These are phyloP conservation scores for Pimephales promelas DNA, from an alignment of 2,113 vertebrate genomes.

Conservation along the genomic window DNA sequence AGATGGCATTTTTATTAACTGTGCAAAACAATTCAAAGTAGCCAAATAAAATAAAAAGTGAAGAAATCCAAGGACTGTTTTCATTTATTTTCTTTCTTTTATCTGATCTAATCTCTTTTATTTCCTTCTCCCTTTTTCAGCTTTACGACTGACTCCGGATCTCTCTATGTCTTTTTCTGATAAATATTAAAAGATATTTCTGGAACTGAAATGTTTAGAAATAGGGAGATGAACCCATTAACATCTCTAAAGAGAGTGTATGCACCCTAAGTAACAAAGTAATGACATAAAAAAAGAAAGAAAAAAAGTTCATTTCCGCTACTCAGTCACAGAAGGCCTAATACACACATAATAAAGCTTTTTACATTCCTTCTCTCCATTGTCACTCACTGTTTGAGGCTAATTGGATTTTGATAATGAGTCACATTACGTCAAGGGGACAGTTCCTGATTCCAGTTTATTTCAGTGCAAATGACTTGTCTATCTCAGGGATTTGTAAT, in stretches of 20 bases:
- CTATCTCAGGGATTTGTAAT: slow-evolving; percentile 42
- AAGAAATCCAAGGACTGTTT: neutral
- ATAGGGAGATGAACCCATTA: slow-evolving; percentile 43
- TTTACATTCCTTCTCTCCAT: slow-evolving; percentile 42
- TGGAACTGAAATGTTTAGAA: slow-evolving; percentile 43
- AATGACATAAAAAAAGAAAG: slow-evolving; percentile 49
- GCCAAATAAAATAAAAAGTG: neutral
- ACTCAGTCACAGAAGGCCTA: slow-evolving; percentile 44
- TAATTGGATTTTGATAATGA: slow-evolving; percentile 68
- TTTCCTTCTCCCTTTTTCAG: slow-evolving; percentile 19
- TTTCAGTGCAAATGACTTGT: slow-evolving; percentile 38
- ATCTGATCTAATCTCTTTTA: slow-evolving; percentile 2
- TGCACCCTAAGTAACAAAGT: slow-evolving; percentile 53
- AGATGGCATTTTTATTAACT: too few relatives aligned
- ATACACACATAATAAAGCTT: slow-evolving; percentile 54
- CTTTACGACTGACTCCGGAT: slow-evolving; percentile 3
- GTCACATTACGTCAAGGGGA: slow-evolving; percentile 61
- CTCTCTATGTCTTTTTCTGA: neutral
- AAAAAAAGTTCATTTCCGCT: slow-evolving; percentile 50
- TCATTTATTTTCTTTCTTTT: slow-evolving; percentile 5
- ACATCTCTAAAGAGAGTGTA: slow-evolving; percentile 29
- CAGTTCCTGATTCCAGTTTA: slow-evolving; percentile 47
- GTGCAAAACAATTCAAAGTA: too few relatives aligned
- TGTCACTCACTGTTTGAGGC: slow-evolving; percentile 59
- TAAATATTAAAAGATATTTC: slow-evolving; percentile 45